A percentile compares a stretch with the other conserved stretches of the same genome.
phyloP scores from a whole-genome alignment of 2,888 invertebrate species.

The Parelbella ahira region DNA sequence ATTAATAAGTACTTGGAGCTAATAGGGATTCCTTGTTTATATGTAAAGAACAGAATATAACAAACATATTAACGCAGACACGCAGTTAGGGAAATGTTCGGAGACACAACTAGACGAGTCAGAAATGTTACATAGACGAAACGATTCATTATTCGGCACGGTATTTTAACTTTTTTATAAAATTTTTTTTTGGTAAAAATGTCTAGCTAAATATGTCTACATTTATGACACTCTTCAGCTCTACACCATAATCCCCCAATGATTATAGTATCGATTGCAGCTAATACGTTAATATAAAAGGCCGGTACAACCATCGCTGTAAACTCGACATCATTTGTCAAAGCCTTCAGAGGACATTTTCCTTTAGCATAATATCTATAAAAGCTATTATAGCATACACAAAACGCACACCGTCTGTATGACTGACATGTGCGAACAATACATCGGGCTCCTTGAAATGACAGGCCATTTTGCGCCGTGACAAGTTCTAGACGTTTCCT shows the following conservation, averaged over 20 bases:
- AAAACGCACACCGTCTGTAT: conserved; percentile 19
- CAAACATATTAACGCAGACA: too few relatives aligned
- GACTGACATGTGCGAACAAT: conserved; percentile 39
- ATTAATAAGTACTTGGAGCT: too few relatives aligned
- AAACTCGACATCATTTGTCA: not conserved
- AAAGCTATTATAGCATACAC: conserved; percentile 7
- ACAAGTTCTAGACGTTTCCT: conserved; percentile 53
- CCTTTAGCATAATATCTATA: conserved; percentile 2
- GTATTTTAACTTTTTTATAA: too few relatives aligned
- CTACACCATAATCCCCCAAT: not conserved
- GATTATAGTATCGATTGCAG: not conserved
- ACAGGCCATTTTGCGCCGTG: conserved; percentile 63
- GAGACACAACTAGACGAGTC: too few relatives aligned
- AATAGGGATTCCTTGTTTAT: too few relatives aligned
- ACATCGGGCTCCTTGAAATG: conserved; percentile 48
- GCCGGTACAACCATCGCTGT: not conserved
- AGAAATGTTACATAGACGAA: too few relatives aligned
- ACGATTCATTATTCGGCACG: too few relatives aligned
- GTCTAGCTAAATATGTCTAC: too few relatives aligned
- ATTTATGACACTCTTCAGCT: not conserved
- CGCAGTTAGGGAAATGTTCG: too few relatives aligned
- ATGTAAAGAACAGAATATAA: too few relatives aligned
- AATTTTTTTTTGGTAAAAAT: too few relatives aligned
- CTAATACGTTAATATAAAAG: not conserved
- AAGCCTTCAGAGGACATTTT: conserved; percentile 1